These are phyloP conservation scores for Drosophila insularis DNA, from an alignment of 1,140 invertebrate species.

Conservation along the genomic window DNA sequence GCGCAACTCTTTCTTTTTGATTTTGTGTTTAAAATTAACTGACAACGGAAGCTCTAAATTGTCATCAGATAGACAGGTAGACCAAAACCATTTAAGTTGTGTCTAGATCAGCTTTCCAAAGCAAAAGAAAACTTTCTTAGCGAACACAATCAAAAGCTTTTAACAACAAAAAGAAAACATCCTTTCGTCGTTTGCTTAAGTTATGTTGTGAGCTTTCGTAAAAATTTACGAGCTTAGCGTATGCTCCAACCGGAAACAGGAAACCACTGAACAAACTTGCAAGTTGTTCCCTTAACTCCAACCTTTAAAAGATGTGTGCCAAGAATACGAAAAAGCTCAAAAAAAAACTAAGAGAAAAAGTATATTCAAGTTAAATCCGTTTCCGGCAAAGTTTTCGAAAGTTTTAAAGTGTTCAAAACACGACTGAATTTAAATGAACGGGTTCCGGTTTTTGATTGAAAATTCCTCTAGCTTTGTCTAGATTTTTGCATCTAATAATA, in stretches of 20 bases:
- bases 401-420: not conserved
- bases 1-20: not conserved
- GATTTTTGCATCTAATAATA: not conserved
- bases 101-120: not conserved
- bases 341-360: not conserved
- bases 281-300: conserved; percentile 33
- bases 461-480: no score
- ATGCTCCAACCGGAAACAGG: conserved; percentile 65
- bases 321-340: not conserved
- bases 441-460: no score
- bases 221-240: conserved; percentile 4
- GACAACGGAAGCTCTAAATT: conserved; percentile 11
- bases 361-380: not conserved
- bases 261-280: conserved; percentile 42
- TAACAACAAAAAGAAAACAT: not conserved
- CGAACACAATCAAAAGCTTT: not conserved
- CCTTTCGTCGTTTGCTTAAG: not conserved
- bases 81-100: not conserved
- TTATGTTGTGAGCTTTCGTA: conserved; percentile 22
- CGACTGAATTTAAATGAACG: not conserved
- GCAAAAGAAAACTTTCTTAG: conserved; percentile 19
- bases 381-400: not conserved
- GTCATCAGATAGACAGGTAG: not conserved
- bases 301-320: conserved; percentile 24
- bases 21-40: conserved; percentile 8